phyloP scores from a whole-genome alignment of 2,113 vertebrate genomes.

The Leucosticte australis region DNA sequence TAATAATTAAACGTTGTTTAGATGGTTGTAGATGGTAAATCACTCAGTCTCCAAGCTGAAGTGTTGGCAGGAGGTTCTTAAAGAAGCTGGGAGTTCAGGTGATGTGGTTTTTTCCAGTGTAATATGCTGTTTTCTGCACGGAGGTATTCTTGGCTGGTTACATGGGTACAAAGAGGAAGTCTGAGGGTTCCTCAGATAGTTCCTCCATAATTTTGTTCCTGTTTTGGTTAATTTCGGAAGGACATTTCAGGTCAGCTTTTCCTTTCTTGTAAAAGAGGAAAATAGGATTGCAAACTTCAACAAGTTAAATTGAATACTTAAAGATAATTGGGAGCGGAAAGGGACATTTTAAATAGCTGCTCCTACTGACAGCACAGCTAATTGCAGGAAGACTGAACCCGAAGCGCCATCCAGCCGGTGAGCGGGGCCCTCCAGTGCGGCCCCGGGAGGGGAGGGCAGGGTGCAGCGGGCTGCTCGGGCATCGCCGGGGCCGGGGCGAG shows the following conservation, averaged over 20 bases:
- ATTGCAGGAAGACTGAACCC: background rate
- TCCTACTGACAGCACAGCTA: background rate
- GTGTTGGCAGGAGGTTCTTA: background rate
- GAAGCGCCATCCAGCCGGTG: fast-evolving
- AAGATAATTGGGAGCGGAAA: background rate
- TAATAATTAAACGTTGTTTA: background rate
- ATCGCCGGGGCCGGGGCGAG: too few relatives aligned
- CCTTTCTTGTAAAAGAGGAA: background rate
- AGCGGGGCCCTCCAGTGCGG: fast-evolving
- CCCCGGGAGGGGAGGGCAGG: background rate
- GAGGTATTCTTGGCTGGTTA: background rate
- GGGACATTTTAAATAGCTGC: background rate
- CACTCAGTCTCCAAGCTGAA: background rate
- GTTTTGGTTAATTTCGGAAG: background rate
- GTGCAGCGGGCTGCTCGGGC: background rate
- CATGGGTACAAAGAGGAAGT: background rate
- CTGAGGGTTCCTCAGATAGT: background rate
- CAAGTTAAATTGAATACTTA: background rate
- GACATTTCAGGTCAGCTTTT: background rate
- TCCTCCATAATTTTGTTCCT: background rate
- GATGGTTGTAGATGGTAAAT: background rate
- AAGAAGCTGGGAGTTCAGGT: background rate
- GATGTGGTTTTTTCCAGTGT: fast-evolving
- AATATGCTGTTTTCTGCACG: background rate
- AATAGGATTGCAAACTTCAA: background rate